Evolutionary conservation across 2,797 vertebrate species (phyloP).

Genomic region (Rhinatrema bivittatum): DNA sequence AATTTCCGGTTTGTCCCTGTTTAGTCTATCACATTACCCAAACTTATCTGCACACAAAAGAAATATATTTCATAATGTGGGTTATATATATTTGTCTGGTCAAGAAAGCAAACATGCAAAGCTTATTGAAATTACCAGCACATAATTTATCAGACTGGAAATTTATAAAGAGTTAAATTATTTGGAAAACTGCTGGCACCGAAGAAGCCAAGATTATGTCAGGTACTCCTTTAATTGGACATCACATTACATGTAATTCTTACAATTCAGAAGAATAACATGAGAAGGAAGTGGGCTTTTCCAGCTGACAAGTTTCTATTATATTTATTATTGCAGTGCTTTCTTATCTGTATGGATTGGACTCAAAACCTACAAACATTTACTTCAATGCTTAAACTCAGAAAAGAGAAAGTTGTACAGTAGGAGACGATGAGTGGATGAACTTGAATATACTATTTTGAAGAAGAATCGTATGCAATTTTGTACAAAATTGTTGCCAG

Average conservation of each 20-base stretch:
- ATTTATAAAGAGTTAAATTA: neutral
- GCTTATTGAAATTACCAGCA: too few species aligned
- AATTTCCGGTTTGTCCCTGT: too few species aligned
- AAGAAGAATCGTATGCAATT: too few species aligned
- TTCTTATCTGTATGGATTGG: constrained; percentile 26
- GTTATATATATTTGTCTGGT: too few species aligned
- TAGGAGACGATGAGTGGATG: too few species aligned
- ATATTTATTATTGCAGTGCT: constrained; percentile 29
- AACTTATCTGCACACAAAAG: too few species aligned
- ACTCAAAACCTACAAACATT: constrained; percentile 24
- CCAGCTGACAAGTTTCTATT: constrained; percentile 14
- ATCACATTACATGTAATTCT: constrained; percentile 12
- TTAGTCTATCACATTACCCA: accelerated
- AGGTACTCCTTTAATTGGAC: constrained; percentile 14
- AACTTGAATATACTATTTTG: too few species aligned
- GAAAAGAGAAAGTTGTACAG: neutral
- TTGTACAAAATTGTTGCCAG: too few species aligned
- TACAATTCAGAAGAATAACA: constrained; percentile 42
- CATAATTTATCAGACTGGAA: neutral
- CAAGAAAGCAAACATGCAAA: too few species aligned
- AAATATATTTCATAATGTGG: too few species aligned
- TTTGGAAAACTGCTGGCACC: constrained; percentile 15
- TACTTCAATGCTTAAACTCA: constrained; percentile 7
- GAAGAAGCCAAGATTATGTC: constrained; percentile 10
- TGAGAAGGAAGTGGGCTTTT: constrained; percentile 28